These are phyloP conservation scores for Heliangelus exortis DNA, from an alignment of 2,797 vertebrate genomes.

Conservation along the genomic window DNA sequence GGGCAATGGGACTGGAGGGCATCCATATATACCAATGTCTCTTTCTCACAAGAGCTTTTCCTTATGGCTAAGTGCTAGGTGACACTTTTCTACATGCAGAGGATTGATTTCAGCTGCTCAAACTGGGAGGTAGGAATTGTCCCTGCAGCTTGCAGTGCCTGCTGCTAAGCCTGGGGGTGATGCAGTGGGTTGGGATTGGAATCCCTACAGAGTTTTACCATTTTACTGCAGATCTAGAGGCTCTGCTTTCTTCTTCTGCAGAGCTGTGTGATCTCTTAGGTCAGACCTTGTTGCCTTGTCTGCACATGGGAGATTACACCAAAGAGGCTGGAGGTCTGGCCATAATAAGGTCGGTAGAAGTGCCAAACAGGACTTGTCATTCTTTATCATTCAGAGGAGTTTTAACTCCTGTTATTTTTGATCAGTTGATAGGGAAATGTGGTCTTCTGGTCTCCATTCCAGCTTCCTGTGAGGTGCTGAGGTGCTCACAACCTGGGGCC, in stretches of 20 bases:
- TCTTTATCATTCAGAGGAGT: background rate
- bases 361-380: background rate
- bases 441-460: background rate
- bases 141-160: background rate
- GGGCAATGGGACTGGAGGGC: rapidly evolving
- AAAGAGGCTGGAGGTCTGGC: background rate
- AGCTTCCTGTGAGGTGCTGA: background rate
- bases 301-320: rapidly evolving
- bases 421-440: background rate
- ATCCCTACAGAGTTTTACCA: background rate
- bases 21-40: background rate
- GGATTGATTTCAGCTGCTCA: background rate
- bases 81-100: background rate
- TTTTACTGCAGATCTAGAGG: background rate
- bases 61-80: background rate
- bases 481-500: background rate
- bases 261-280: background rate
- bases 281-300: background rate
- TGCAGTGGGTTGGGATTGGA: background rate
- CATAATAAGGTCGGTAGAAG: background rate
- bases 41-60: background rate
- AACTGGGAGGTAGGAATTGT: background rate
- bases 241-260: background rate
- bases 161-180: background rate
- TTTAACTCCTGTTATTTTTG: background rate